phyloP scores from a whole-genome alignment of 2,888 invertebrate species.

The Polydrusus tereticollis region DNA sequence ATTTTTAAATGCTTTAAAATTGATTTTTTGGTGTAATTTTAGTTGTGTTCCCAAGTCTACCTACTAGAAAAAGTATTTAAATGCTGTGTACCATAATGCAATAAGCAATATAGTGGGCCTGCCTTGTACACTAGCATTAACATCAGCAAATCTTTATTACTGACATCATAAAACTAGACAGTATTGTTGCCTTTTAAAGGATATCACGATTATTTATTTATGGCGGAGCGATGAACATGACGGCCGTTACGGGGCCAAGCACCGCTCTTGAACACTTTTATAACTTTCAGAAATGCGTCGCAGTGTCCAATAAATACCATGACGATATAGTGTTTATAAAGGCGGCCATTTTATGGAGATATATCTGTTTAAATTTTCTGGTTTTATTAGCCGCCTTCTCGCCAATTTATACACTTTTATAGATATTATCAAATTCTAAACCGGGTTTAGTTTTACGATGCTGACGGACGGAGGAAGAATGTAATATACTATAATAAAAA shows the following conservation, averaged over 20 bases:
- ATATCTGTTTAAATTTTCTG: slow-evolving; percentile 34
- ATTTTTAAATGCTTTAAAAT: too few species aligned
- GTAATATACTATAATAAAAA: background rate
- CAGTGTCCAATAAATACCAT: slow-evolving; percentile 38
- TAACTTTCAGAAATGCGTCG: slow-evolving; percentile 35
- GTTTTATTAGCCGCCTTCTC: slow-evolving; percentile 23
- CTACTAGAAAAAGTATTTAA: too few species aligned
- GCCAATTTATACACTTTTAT: slow-evolving; percentile 9
- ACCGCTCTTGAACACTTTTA: slow-evolving; percentile 32
- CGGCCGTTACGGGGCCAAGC: slow-evolving; percentile 28
- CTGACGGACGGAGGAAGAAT: background rate
- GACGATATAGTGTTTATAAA: slow-evolving; percentile 44
- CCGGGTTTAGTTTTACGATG: slow-evolving; percentile 1
- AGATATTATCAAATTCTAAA: slow-evolving; percentile 13
- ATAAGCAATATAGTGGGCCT: too few species aligned
- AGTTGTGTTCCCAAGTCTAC: too few species aligned
- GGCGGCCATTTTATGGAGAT: slow-evolving; percentile 33
- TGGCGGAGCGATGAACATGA: slow-evolving; percentile 26
- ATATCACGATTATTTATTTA: slow-evolving; percentile 23
- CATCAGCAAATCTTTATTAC: slow-evolving; percentile 22
- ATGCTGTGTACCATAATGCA: too few species aligned
- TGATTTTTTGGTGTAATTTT: too few species aligned
- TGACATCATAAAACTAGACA: slow-evolving; percentile 21
- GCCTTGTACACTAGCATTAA: background rate
- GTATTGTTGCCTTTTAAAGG: slow-evolving; percentile 9